Base-by-base conservation (phyloP, 2,888 invertebrate genomes). In the Heliconius charithonia region DNA sequence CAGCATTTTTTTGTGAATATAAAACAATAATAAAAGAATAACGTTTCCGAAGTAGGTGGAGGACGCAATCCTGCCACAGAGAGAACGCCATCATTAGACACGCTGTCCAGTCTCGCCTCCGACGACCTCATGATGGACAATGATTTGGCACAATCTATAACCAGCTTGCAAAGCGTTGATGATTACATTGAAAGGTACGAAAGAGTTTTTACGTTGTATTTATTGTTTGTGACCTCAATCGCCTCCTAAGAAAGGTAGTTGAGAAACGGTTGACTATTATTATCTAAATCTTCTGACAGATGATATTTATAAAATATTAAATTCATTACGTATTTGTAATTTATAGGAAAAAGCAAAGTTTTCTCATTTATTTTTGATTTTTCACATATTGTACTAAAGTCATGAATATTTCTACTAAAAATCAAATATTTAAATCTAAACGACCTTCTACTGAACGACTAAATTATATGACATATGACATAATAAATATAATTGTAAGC, bases 121-220 rank as follows among this genome's bases (percentile, higher is more conserved):
- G 98, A 98, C 86, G 98, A 98, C 91, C 95, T 98, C 81, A 98
- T 98, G 96, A 96, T 98, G 96, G 98, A 98, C 92, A 97, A 97
- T 86, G 98, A 98, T 84, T 95, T 96, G 81, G 96, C 96, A 83
- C 96, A 95, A 81, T 96, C 96, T 79, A 95, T 96, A 86, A 96
- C 96, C 80, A 95, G 95, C 82, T 86, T 95, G 79, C 95, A 95
- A 83, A 95, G 95, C 85, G 96, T 96, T 51, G 95, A 95, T 76
- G 94, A 95, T 85, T 95, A 95, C 81, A 96, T 95, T 85, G 95
- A 95, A 85, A 95, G 96, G 96, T 96, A 88, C 81, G 62, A 9
- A 29, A 41, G 22, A 37, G 56, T 67, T 27, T 32, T 27, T 56
- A 71, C 22, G 22, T 12, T 29, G 22, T 12, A 29, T 71, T 71